Base-by-base conservation (phyloP, 2,888 invertebrate species). In the Opisthograptis luteolata region DNA sequence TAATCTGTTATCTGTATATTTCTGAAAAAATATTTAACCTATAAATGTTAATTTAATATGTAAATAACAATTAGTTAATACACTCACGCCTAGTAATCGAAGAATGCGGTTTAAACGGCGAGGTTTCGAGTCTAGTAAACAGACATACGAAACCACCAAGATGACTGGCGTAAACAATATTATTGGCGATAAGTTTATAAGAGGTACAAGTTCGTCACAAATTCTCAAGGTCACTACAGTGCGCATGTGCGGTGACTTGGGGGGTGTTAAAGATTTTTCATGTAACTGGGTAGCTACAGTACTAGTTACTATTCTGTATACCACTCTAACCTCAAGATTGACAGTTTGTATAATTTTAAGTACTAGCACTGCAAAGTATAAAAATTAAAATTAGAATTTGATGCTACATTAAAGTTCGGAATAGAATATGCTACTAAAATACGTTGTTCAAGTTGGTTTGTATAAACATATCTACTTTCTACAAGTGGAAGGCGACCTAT, bases 211-310 rank as follows among this genome's bases (percentile, higher is more conserved):
- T 70, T 78, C 65, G 73, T 77, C 75, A 78, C 73, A 70, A 73
- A 64, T 69, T 70, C 63, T 78, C 84, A 87, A 87, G 86, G 87
- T 80, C 83, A 82, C 61, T 52, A 60, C 67, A 70, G 66, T 72
- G 84, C 86, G 86, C 85, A 86, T 86, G 86, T 84, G 84, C 84
- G 73, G 74, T 75, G 64, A 68, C 68, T 78, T 70, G 68, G 68
- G 64, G 68, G 68, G 64, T 78, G 69, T 73, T 78, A 80, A 80
- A 79, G 78, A 81, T 79, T 84, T 81, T 81, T 81, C 69, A 73
- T 71, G 72, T 57, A 53, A 57, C 61, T 46, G 51, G 34, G 50
- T 48, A 53, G n/a, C n/a, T n/a, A n/a, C n/a, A n/a, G n/a, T n/a
- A n/a, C n/a, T n/a, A n/a, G n/a, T n/a, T n/a, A n/a, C n/a, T n/a